Conservation (phyloP, 1,140 invertebrate genomes). For the Nebria ingens region DNA sequence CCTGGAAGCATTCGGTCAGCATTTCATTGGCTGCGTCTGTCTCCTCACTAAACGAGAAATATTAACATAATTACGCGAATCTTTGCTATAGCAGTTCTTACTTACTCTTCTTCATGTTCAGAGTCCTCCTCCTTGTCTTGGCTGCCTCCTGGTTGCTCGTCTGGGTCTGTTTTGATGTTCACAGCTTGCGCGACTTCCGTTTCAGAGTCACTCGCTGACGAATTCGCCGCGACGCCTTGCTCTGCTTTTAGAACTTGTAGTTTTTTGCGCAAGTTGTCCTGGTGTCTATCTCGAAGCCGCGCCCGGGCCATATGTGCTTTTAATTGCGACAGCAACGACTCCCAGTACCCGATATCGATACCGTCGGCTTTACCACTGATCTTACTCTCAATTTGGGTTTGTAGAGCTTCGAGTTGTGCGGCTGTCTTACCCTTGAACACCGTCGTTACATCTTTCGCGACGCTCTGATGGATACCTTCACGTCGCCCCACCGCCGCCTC, state of each 20-base stretch:
- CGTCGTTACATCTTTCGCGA: constrained; percentile 78
- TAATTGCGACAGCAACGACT: constrained; percentile 82
- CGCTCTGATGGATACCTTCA: constrained; percentile 89
- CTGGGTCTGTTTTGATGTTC: background rate
- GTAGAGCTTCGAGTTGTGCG: constrained; percentile 69
- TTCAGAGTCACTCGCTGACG: constrained; percentile 27
- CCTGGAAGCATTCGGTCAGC: constrained; percentile 49
- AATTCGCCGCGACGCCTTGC: constrained; percentile 52
- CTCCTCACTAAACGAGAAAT: constrained; percentile 27
- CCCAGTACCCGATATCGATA: constrained; percentile 96
- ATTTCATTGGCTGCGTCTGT: constrained; percentile 40
- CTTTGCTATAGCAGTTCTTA: background rate
- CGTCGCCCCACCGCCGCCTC: constrained; percentile 57
- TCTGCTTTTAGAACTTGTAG: constrained; percentile 82
- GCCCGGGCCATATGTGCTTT: constrained; percentile 94
- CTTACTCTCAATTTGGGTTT: constrained; percentile 82
- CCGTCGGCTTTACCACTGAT: constrained; percentile 75
- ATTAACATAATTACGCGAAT: background rate
- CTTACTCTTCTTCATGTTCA: constrained; percentile 23
- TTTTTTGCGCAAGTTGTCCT: constrained; percentile 83
- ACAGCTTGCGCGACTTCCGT: background rate
- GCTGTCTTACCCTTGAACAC: constrained; percentile 93
- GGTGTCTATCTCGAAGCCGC: constrained; percentile 82
- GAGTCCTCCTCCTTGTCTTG: background rate
- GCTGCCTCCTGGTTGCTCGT: background rate